A percentile compares a stretch with the other conserved stretches of the same genome.
Evolutionary conservation across 2,797 vertebrate genomes (phyloP).

Genomic region (Lutjanus campechanus): DNA sequence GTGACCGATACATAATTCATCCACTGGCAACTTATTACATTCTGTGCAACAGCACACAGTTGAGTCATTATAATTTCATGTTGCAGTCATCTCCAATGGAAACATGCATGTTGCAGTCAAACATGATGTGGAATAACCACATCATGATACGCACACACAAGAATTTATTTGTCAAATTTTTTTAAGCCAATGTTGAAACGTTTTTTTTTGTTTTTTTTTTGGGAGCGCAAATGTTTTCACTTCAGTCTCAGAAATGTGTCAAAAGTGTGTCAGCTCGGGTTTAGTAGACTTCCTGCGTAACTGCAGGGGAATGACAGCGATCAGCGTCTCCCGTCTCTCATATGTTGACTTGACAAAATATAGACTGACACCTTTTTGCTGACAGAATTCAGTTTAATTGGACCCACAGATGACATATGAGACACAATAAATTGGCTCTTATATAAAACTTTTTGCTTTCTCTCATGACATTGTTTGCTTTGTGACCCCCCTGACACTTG

Average conservation of each 20-base stretch:
- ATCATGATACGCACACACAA: background rate
- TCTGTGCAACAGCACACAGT: constrained; percentile 29
- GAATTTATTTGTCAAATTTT: background rate
- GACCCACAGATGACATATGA: constrained; percentile 54
- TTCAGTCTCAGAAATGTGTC: constrained; percentile 8
- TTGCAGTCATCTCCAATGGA: constrained; percentile 5
- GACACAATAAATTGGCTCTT: constrained; percentile 48
- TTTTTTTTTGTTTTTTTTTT: no score
- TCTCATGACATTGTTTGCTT: constrained; percentile 31
- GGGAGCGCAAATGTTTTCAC: background rate
- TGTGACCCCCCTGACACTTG: background rate
- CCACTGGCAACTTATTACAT: constrained; percentile 12
- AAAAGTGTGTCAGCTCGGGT: background rate
- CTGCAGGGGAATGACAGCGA: background rate
- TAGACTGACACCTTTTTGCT: constrained; percentile 27
- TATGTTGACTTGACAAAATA: constrained; percentile 1
- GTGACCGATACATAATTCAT: constrained; percentile 47
- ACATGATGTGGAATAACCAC: constrained; percentile 21
- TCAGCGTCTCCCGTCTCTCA: background rate
- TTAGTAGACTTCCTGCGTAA: no score
- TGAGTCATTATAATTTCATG: constrained; percentile 35
- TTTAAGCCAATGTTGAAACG: constrained; percentile 14
- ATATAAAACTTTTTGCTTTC: constrained; percentile 43
- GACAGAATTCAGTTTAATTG: constrained; percentile 64
- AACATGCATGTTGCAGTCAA: background rate